Evolutionary conservation across 2,797 vertebrate genomes (phyloP).

Genomic region (Onychomys leucogaster): DNA sequence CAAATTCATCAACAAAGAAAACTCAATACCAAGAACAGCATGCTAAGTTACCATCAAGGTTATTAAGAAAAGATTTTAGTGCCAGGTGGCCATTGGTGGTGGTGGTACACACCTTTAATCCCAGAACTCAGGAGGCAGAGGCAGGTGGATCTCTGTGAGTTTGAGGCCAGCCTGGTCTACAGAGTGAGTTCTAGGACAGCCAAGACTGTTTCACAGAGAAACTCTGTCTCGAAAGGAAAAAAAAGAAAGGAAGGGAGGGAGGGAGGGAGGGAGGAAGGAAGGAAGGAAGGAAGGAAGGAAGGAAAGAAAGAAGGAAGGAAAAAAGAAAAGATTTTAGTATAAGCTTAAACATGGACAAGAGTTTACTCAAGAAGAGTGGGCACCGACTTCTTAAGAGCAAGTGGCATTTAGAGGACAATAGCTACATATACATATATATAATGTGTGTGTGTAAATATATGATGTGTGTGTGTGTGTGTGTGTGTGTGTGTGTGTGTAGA

Average conservation of each 20-base stretch:
- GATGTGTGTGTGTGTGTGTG: background rate
- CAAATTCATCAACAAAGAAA: no score
- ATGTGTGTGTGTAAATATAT: no score
- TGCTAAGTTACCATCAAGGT: background rate
- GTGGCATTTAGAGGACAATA: background rate
- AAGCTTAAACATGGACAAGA: background rate
- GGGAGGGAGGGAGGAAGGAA: background rate
- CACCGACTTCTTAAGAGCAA: background rate
- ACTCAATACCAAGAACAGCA: no score
- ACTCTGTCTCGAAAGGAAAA: background rate
- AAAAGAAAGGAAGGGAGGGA: rapidly evolving
- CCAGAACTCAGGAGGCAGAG: background rate
- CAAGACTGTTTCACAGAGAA: background rate
- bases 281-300: no score
- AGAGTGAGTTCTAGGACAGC: background rate
- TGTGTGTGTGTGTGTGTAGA: background rate
- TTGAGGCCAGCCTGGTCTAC: background rate
- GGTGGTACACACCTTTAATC: background rate
- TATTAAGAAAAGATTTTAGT: background rate
- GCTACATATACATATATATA: no score
- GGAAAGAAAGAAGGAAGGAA: no score
- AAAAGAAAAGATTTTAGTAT: background rate
- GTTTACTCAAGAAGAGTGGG: background rate
- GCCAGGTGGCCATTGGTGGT: no score
- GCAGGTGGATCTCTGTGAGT: background rate